Percentiles rank a stretch among this genome's conserved stretches.
phyloP scores from a whole-genome alignment of 2,888 invertebrate species.

The Busseola fusca region DNA sequence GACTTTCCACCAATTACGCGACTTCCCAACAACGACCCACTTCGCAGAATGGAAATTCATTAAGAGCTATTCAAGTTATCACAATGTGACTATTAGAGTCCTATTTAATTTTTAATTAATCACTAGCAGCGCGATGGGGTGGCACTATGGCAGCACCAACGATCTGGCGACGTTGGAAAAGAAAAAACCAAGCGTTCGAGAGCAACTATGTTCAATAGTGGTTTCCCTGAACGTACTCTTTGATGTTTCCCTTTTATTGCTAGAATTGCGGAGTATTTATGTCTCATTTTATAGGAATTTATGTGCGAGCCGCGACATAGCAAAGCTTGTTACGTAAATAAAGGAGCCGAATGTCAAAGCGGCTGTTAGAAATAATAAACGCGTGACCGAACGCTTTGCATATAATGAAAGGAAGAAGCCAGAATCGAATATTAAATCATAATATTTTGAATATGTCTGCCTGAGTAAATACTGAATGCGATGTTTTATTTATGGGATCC shows the following conservation, averaged over 20 bases:
- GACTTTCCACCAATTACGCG: constrained; percentile 82
- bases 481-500: constrained; percentile 40
- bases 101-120: constrained; percentile 84
- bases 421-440: constrained; percentile 66
- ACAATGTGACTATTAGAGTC: constrained; percentile 84
- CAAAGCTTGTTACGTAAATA: constrained; percentile 73
- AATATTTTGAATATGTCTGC: constrained; percentile 54
- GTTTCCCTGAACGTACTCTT: constrained; percentile 78
- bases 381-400: constrained; percentile 70
- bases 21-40: constrained; percentile 81
- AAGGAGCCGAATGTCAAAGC: constrained; percentile 73
- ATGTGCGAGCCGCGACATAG: constrained; percentile 70
- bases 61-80: constrained; percentile 86
- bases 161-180: constrained; percentile 52
- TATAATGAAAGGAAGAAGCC: constrained; percentile 70
- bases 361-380: constrained; percentile 74
- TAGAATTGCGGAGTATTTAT: constrained; percentile 77
- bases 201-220: constrained; percentile 71
- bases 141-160: constrained; percentile 55
- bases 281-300: constrained; percentile 79
- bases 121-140: constrained; percentile 54
- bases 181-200: constrained; percentile 53
- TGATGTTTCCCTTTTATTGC: constrained; percentile 81
- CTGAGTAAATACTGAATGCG: constrained; percentile 43
- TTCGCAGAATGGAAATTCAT: constrained; percentile 85